Conservation (phyloP, 2,113 vertebrate species). For the Notothenia coriiceps region DNA sequence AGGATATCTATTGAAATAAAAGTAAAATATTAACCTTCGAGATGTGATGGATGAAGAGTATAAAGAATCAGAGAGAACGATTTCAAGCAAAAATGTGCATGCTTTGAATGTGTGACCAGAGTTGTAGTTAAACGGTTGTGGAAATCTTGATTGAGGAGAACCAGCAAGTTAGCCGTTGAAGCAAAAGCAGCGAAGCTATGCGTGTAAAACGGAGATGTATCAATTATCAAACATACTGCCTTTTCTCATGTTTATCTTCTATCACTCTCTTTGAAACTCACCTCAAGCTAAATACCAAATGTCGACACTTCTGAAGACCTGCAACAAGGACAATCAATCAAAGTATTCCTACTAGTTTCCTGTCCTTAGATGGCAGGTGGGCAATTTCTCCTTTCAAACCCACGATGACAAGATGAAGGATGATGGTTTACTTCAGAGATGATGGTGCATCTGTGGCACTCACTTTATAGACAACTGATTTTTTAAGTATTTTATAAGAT, state of each 20-base stretch:
- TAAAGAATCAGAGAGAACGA: no score
- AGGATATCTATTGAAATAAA: not conserved
- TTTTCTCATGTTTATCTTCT: not conserved
- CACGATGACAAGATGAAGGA: constrained; percentile 17
- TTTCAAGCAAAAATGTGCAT: no score
- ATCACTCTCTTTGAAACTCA: not conserved
- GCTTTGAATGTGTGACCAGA: no score
- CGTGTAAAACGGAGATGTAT: not conserved
- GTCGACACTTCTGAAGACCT: not conserved
- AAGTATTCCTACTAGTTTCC: not conserved
- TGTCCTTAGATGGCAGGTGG: constrained; percentile 1
- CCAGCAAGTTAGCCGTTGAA: not conserved
- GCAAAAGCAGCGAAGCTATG: not conserved
- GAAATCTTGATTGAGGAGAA: not conserved
- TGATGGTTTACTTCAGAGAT: not conserved
- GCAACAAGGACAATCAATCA: constrained; percentile 4
- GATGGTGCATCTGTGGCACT: constrained; percentile 1
- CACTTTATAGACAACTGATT: not conserved
- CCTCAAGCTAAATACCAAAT: not conserved
- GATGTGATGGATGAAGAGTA: not conserved
- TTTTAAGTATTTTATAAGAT: not conserved
- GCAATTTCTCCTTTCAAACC: not conserved
- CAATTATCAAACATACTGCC: not conserved
- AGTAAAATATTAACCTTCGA: not conserved
- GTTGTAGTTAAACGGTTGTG: no score